Evolutionary conservation across 2,113 vertebrate species (phyloP), one percentile per base, ranked within the genome.

Genomic region (Nannospalax galili): DNA sequence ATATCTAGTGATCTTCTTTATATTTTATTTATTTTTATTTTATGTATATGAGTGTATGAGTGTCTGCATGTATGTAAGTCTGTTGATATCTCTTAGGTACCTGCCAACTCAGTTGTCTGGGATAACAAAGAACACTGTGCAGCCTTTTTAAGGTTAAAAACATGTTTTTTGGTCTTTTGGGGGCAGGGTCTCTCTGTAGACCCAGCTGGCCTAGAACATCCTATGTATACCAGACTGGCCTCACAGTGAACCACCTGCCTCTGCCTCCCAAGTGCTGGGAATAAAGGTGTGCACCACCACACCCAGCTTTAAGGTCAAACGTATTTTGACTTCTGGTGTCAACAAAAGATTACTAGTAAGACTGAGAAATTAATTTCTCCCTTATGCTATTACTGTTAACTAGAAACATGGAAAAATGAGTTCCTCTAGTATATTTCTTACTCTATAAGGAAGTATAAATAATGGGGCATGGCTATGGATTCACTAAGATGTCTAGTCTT

Each of bases 331-430:
- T 67, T 94, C 67, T 52, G 88, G 35, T 42, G 69, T 93, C 84
- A 94, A 91, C 20, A 84, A 72, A 88, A 35, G 87, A 81, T 95
- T 88, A 85, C 52, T 82, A 24, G 22, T 84, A 62, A 95, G 35
- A 32, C 62, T 95, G 62, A 92, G 14, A 72, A 90, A 70, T 87
- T 81, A 22, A 87, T 65, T 77, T 37, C 56, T 92, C 35, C 81
- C 40, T 79, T 79, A 32, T 90, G 78, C 15, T 79, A 52, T 52
- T 52, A 62, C 22, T 17, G 64, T 82, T 90, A 12, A 56, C 70
- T 67, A 65, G 85, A 94, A 92, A 86, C 62, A n/a, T 10, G 7
- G 45, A 32, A 26, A 86, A 42, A n/a, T 67, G 56, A 90, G 37
- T 82, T 60, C 40, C 35, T 52, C 24, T 11, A n/a, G 12, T 60